Conservation (phyloP, 1,140 invertebrate species). For the Drosophila setifemur region DNA sequence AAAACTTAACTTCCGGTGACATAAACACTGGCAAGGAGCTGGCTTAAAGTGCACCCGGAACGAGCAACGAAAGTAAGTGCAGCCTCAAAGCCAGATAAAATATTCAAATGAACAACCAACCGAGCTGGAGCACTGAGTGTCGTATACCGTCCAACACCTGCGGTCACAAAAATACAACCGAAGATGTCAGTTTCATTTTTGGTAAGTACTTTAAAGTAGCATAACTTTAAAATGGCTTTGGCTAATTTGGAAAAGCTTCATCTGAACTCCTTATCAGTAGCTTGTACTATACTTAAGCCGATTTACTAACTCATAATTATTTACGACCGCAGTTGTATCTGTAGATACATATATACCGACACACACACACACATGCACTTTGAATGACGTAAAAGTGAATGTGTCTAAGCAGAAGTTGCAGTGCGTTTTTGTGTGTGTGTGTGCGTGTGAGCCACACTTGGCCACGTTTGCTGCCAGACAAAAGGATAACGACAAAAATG, state of each 20-base stretch:
- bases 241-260: too few relatives aligned
- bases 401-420: constrained; percentile 32
- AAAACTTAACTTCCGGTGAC: constrained; percentile 80
- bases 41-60: constrained; percentile 62
- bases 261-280: too few relatives aligned
- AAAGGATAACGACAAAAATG: constrained; percentile 66
- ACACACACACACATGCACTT: constrained; percentile 10
- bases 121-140: constrained; percentile 16
- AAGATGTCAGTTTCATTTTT: too few relatives aligned
- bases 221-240: too few relatives aligned
- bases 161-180: not conserved
- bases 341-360: not conserved
- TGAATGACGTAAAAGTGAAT: constrained; percentile 32
- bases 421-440: not conserved
- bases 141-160: not conserved
- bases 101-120: constrained; percentile 74
- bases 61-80: constrained; percentile 69
- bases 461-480: constrained; percentile 46
- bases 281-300: too few relatives aligned
- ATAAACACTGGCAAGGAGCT: constrained; percentile 77
- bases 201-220: too few relatives aligned
- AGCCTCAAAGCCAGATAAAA: constrained; percentile 70
- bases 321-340: not conserved
- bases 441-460: constrained; percentile 42
- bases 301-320: too few relatives aligned